Conservation (phyloP, 30 jellyfish, hydroid and myxozoan species). For the Sanderia malayensis region DNA sequence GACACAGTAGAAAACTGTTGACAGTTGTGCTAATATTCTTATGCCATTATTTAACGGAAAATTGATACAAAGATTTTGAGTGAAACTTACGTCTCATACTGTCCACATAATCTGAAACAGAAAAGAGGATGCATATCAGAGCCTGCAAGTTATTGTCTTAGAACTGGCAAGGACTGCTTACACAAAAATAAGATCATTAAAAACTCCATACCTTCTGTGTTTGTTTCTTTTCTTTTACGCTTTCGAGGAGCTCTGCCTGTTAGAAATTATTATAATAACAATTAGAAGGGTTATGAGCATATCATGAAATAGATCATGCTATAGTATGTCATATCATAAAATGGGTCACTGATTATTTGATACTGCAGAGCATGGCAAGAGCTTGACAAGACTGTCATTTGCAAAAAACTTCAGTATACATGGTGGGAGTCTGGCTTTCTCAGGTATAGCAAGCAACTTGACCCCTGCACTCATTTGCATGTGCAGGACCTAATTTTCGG, state of each 20-base stretch:
- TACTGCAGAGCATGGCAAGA: neutral
- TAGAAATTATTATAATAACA: neutral
- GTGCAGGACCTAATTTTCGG: no score
- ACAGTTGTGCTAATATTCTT: no score
- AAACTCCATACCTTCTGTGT: slow-evolving; percentile 47
- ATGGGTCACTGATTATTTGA: neutral
- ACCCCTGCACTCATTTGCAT: no score
- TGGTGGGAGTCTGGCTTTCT: neutral
- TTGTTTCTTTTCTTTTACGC: slow-evolving; percentile 64
- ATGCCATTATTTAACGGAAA: neutral
- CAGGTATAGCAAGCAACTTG: no score
- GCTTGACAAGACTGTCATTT: neutral
- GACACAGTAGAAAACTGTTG: no score
- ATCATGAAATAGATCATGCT: no score
- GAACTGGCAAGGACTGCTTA: neutral
- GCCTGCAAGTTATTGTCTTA: neutral
- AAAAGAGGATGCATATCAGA: neutral
- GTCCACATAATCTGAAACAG: slow-evolving; percentile 11
- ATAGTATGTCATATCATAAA: neutral
- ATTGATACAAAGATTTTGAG: neutral
- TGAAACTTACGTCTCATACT: neutral
- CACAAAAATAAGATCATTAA: neutral
- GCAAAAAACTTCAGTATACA: neutral
- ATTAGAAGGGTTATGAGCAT: neutral
- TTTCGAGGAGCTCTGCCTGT: slow-evolving; percentile 81